Evolutionary conservation across 2,797 vertebrate species (phyloP).

Genomic region (Rhodeus uyekii): DNA sequence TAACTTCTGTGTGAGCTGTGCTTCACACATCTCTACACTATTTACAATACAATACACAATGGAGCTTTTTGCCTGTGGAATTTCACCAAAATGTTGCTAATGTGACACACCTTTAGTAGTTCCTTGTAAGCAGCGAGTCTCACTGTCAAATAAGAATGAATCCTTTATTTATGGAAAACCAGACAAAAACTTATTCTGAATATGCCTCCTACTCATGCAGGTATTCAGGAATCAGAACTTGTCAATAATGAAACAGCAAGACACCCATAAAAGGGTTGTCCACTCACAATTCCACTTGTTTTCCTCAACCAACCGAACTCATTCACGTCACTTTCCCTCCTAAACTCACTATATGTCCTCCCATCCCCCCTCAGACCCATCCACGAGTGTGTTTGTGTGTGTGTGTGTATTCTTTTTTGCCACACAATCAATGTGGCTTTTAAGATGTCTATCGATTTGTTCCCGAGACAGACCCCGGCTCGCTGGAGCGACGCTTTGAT

Average conservation of each 20-base stretch:
- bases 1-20: neutral
- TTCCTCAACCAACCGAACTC: slow-evolving; percentile 47
- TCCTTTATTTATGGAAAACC: slow-evolving; percentile 2
- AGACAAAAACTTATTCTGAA: neutral
- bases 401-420: slow-evolving; percentile 78
- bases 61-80: neutral
- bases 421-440: slow-evolving; percentile 87
- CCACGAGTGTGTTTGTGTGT: slow-evolving; percentile 49
- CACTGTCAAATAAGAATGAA: neutral
- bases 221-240: slow-evolving; percentile 19
- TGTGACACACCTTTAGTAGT: neutral
- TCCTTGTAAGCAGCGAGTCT: neutral
- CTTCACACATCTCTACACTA: neutral
- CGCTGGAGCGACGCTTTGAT: slow-evolving; percentile 84
- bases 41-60: neutral
- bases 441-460: slow-evolving; percentile 87
- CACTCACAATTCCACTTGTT: slow-evolving; percentile 28
- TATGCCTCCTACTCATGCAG: slow-evolving; percentile 23
- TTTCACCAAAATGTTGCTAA: neutral
- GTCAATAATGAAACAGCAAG: neutral
- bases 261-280: neutral
- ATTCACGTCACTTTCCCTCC: slow-evolving; percentile 71
- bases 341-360: slow-evolving; percentile 55
- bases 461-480: slow-evolving; percentile 80
- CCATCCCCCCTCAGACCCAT: slow-evolving; percentile 42